These are phyloP conservation scores for Mimachlamys varia DNA, from an alignment of 2,888 invertebrate species.

Conservation along the genomic window DNA sequence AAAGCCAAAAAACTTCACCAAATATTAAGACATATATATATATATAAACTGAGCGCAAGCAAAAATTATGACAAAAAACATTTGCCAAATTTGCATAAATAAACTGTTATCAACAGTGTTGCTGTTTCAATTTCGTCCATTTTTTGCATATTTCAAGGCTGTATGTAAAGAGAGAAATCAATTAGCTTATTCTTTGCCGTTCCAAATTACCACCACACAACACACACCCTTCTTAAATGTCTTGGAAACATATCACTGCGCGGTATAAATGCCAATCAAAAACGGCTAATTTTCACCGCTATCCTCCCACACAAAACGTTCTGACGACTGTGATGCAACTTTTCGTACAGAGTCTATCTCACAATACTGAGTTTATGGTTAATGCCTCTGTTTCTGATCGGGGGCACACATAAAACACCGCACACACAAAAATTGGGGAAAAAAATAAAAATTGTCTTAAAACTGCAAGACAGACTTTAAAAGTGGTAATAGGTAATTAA, in stretches of 20 bases:
- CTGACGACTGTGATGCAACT: not conserved
- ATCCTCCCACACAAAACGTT: not conserved
- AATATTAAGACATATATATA: too few species aligned
- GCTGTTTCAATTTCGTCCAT: not conserved
- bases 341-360: not conserved
- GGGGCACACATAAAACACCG: not conserved
- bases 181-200: not conserved
- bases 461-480: slow-evolving; percentile 3
- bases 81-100: not conserved
- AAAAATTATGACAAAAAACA: not conserved
- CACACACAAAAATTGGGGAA: too few species aligned
- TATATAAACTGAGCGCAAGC: not conserved
- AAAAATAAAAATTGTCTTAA: not conserved
- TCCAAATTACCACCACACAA: not conserved
- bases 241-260: not conserved
- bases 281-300: not conserved
- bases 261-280: not conserved
- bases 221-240: slow-evolving; percentile 2
- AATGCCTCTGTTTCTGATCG: not conserved
- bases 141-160: not conserved
- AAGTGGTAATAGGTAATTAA: not conserved
- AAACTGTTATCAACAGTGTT: not conserved
- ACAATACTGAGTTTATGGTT: not conserved
- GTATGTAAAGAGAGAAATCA: not conserved
- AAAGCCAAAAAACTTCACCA: too few species aligned